These are phyloP conservation scores for Drosophila niveifrons DNA, from an alignment of 2,888 invertebrate genomes.

Conservation along the genomic window DNA sequence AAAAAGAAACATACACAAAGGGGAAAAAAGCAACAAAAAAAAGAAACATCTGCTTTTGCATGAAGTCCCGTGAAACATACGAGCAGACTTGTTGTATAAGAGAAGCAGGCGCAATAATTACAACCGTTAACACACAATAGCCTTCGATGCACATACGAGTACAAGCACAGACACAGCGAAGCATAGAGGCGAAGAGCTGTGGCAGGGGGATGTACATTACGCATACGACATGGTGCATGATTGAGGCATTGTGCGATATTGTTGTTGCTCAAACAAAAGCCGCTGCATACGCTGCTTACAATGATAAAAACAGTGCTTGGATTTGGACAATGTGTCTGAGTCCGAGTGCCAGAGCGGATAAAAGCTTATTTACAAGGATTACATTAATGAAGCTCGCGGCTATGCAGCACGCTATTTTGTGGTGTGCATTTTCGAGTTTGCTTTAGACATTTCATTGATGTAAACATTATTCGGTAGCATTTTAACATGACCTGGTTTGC, in stretches of 20 bases:
- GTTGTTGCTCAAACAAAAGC: conserved; percentile 67
- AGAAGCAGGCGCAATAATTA: conserved; percentile 69
- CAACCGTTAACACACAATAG: conserved; percentile 73
- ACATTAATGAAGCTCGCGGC: conserved; percentile 74
- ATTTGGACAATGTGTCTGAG: conserved; percentile 68
- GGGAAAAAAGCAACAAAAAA: conserved; percentile 7
- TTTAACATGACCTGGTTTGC: too few relatives aligned
- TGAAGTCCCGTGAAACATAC: conserved; percentile 30
- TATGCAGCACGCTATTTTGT: conserved; percentile 71
- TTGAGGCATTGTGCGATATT: conserved; percentile 51
- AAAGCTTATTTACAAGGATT: conserved; percentile 78
- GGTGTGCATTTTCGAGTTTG: conserved; percentile 48
- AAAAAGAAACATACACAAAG: conserved; percentile 22
- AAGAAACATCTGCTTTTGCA: conserved; percentile 45
- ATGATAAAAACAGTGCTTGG: conserved; percentile 54
- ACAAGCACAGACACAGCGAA: not conserved
- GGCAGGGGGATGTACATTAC: conserved; percentile 56
- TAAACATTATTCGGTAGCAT: conserved; percentile 11
- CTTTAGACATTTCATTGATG: conserved; percentile 37
- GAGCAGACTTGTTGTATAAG: conserved; percentile 10
- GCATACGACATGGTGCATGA: conserved; percentile 63
- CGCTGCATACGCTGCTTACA: conserved; percentile 56
- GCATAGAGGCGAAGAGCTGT: too few relatives aligned
- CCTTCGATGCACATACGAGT: conserved; percentile 30
- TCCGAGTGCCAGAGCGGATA: conserved; percentile 54